Evolutionary conservation across 2,113 vertebrate genomes (phyloP).

Genomic region (Galbula dea): DNA sequence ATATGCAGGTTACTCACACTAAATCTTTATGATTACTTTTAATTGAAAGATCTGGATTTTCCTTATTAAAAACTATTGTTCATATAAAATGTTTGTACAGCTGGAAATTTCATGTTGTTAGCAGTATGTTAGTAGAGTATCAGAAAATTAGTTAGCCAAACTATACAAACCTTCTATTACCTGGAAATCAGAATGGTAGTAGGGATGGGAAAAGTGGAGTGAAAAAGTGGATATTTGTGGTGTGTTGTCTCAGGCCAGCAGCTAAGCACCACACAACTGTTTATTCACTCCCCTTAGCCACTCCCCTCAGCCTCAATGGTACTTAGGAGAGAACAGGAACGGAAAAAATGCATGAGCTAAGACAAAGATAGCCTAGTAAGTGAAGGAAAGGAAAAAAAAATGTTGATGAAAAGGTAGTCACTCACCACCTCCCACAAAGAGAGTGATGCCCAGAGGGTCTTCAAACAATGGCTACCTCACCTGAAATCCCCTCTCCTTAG

Average conservation of each 20-base stretch:
- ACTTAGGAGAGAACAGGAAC: not conserved
- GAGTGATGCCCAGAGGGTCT: not conserved
- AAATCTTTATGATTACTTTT: constrained; percentile 16
- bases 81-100: not conserved
- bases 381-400: not conserved
- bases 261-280: not conserved
- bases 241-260: not conserved
- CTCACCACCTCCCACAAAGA: not conserved
- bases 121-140: not conserved
- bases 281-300: not conserved
- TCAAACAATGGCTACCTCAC: not conserved
- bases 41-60: constrained; percentile 9
- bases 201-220: not conserved
- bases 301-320: not conserved
- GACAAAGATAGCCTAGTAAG: not conserved
- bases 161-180: not conserved
- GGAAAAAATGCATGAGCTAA: not conserved
- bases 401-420: not conserved
- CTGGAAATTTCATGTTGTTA: not conserved
- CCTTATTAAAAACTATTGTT: constrained; percentile 6
- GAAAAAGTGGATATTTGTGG: not conserved
- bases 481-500: rapidly evolving
- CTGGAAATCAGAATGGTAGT: not conserved
- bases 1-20: not conserved
- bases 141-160: not conserved